Conservation (phyloP, 2,888 invertebrate genomes). For the Lasioglossum calceatum region DNA sequence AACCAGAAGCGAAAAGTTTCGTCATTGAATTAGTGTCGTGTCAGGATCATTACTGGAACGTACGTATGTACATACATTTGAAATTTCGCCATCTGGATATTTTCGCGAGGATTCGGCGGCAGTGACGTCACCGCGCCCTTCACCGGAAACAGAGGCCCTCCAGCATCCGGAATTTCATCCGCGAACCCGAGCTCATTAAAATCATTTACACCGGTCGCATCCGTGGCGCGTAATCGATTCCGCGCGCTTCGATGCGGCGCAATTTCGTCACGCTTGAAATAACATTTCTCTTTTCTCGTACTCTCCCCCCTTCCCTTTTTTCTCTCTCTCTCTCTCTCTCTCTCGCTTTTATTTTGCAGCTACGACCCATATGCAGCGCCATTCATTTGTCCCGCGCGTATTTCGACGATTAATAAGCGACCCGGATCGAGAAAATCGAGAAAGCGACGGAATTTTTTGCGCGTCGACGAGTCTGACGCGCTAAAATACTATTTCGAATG, state of each 20-base stretch:
- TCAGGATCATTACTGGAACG: background rate
- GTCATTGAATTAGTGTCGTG: background rate
- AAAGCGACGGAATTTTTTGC: background rate
- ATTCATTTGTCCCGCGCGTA: slow-evolving; percentile 16
- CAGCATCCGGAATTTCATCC: slow-evolving; percentile 8
- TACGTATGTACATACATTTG: background rate
- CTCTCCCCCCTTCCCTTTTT: background rate
- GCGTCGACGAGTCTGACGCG: background rate
- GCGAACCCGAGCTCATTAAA: slow-evolving; percentile 50
- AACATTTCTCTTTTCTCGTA: slow-evolving; percentile 11
- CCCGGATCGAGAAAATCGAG: background rate
- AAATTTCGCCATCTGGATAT: background rate
- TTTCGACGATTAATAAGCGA: slow-evolving; percentile 19
- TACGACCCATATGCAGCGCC: slow-evolving; percentile 2
- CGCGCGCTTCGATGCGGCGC: slow-evolving; percentile 35
- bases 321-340: background rate
- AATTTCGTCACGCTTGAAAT: slow-evolving; percentile 33
- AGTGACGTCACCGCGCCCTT: background rate
- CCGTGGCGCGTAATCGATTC: slow-evolving; percentile 45
- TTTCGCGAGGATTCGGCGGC: background rate
- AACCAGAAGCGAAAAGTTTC: background rate
- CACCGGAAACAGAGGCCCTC: background rate
- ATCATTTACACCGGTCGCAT: slow-evolving; percentile 50
- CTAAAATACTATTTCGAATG: background rate
- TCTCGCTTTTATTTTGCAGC: background rate